A percentile compares a stretch with the other conserved stretches of the same genome.
phyloP scores from a whole-genome alignment of 2,797 vertebrate genomes.

The Gallinago solitaria region DNA sequence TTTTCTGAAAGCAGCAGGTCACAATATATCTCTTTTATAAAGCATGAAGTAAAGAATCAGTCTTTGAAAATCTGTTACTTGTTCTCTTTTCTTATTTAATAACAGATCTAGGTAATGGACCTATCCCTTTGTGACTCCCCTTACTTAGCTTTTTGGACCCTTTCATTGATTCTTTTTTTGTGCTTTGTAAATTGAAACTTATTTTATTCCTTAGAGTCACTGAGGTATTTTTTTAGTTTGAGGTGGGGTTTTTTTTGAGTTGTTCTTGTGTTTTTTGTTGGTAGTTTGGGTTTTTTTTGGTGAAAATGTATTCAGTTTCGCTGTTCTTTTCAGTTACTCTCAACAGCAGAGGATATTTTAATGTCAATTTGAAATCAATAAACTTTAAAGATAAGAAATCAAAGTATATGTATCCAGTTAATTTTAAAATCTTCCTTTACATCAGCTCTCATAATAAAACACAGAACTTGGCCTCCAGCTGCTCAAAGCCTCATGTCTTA shows the following conservation, averaged over 20 bases:
- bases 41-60: slow-evolving; percentile 23
- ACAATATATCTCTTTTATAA: slow-evolving; percentile 24
- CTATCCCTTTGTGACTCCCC: neutral
- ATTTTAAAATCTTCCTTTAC: neutral
- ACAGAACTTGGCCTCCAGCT: neutral
- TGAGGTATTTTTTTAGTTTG: neutral
- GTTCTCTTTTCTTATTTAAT: slow-evolving; percentile 2
- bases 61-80: slow-evolving; percentile 11
- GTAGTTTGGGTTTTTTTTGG: neutral
- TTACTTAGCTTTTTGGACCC: neutral
- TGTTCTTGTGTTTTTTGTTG: neutral
- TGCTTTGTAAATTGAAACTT: slow-evolving; percentile 7
- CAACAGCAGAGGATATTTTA: neutral
- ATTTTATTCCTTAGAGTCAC: neutral
- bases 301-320: neutral
- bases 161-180: slow-evolving; percentile 20
- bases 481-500: slow-evolving; percentile 3
- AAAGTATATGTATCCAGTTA: neutral
- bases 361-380: neutral
- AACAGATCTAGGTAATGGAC: slow-evolving; percentile 1
- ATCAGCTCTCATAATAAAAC: neutral
- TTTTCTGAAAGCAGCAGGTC: slow-evolving; percentile 33
- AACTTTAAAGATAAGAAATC: slow-evolving; percentile 6
- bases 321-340: neutral
- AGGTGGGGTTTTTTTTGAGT: neutral